Evolutionary conservation across 2,113 vertebrate genomes (phyloP), one percentile per base, ranked within the genome.

Genomic region (Ictidomys tridecemlineatus): DNA sequence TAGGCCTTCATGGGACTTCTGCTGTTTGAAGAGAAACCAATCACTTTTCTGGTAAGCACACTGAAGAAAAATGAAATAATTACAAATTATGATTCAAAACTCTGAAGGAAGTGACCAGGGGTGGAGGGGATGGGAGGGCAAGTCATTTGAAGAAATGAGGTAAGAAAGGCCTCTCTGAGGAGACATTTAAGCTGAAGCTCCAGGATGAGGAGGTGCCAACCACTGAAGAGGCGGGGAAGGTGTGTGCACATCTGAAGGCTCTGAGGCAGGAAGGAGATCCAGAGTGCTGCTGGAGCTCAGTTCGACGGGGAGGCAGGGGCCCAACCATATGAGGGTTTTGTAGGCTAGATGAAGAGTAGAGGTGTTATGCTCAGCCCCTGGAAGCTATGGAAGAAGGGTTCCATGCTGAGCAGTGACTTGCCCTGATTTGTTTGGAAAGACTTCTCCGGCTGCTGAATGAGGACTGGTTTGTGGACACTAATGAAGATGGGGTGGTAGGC

Each of bases 31-130:
- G 56, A 89, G 13, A 95, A 56, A 45, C 5, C 48, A 37, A 11
- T 69, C 51, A n/a, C 53, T 90, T 83, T 56, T 32, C 28, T 16
- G 56, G 45, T 76, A 84, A 86, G 77, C 39, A 79, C 90, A 70
- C 39, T 67, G 26, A 65, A 58, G 48, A 76, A 89, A 88, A 93
- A 39, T n/a, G 79, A 93, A 89, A 77, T 53, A 80, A 89, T 91
- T 58, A 56, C 20, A 92, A 87, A 37, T 51, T 91, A 32, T 82
- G 53, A 69, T 89, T 28, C 39, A 93, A 91, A 96, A 94, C 48
- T 91, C 61, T 83, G 87, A 97, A 95, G 37, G 48, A 86, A 92
- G 92, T 89, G 76, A 80, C 14, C 2, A 39, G 86, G 24, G 24
- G 61, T 63, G 24, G 61, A 28, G 24, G 39, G 11, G 6, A 45